Conservation (phyloP, 2,113 vertebrate species). For the Edolisoma coerulescens region DNA sequence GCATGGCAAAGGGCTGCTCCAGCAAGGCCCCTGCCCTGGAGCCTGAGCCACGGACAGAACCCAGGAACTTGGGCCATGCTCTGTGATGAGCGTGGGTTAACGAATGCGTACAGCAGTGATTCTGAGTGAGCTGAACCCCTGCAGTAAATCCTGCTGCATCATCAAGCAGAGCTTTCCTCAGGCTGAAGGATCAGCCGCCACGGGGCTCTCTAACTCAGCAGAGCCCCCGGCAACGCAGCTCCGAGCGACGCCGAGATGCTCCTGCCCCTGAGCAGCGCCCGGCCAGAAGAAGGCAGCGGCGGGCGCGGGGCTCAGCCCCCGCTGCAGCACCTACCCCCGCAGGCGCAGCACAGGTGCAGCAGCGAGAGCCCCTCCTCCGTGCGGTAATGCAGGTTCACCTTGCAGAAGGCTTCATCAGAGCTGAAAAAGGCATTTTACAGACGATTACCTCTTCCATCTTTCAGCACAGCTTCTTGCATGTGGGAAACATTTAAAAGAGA, state of each 20-base stretch:
- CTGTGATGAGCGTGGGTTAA: background rate
- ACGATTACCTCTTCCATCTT: background rate
- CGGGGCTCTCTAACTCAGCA: accelerated
- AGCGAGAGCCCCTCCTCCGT: slow-evolving; percentile 89
- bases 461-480: background rate
- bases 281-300: too few species aligned
- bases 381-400: slow-evolving; percentile 91
- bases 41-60: background rate
- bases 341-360: slow-evolving; percentile 90
- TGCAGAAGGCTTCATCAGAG: slow-evolving; percentile 92
- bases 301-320: too few species aligned
- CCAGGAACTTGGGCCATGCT: background rate
- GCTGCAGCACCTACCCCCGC: slow-evolving; percentile 86
- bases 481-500: background rate
- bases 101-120: background rate
- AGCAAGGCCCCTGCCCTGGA: background rate
- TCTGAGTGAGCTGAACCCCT: background rate
- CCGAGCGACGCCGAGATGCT: background rate
- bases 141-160: background rate
- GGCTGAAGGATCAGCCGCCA: background rate
- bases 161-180: background rate
- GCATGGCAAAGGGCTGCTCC: background rate
- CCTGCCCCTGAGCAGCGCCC: too few species aligned
- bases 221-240: background rate
- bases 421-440: slow-evolving; percentile 71